Conservation (phyloP, 2,113 vertebrate species). For the Podilymbus podiceps region DNA sequence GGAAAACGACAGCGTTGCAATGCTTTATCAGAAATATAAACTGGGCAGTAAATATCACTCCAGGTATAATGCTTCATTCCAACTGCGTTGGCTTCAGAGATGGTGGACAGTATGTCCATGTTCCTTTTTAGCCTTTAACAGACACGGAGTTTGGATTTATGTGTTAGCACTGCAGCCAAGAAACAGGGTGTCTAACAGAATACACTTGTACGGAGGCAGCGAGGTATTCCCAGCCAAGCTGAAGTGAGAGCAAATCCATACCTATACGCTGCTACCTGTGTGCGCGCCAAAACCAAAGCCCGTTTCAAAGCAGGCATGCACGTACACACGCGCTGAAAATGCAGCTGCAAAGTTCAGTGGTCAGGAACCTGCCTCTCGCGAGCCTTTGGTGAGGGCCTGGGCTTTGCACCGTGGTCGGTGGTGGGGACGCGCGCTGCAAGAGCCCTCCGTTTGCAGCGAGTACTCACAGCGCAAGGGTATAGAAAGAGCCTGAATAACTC, state of each 20-base stretch:
- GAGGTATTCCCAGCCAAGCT: neutral
- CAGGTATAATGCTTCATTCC: neutral
- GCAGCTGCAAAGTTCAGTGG: neutral
- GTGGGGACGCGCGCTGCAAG: accelerated
- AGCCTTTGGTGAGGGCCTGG: accelerated
- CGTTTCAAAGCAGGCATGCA: neutral
- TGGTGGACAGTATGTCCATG: neutral
- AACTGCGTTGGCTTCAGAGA: neutral
- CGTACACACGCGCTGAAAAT: neutral
- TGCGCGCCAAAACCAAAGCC: neutral
- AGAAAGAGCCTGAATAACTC: neutral
- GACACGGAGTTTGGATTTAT: neutral
- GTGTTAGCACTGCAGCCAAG: neutral
- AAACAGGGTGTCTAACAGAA: neutral
- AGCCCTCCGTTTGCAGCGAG: neutral
- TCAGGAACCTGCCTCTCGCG: neutral
- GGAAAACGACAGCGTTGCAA: neutral
- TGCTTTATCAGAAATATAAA: neutral
- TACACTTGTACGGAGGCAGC: accelerated
- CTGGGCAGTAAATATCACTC: neutral
- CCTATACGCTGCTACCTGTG: neutral
- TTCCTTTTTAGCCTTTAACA: neutral
- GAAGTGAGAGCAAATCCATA: neutral
- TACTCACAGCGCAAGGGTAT: neutral
- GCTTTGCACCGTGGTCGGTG: too few relatives aligned